Base-by-base conservation (phyloP, 2,888 invertebrate species). In the Fissipunctia ypsillon region DNA sequence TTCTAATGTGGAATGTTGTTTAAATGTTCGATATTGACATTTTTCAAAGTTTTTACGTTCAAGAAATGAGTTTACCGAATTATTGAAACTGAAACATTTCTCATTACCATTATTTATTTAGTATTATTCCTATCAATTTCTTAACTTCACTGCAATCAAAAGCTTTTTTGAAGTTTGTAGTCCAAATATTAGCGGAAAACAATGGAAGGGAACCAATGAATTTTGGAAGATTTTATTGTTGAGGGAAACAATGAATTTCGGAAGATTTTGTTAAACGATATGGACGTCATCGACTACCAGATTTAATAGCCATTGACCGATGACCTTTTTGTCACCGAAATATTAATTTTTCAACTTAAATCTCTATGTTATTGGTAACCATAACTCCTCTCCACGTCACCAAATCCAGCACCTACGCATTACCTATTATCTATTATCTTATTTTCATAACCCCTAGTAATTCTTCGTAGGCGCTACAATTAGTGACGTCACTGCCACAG, bases 401-500 rank as follows among this genome's bases (percentile, higher is more conserved):
- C 9, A 61, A 69, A 75, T 50, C 48, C 14, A 19, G 38, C 28
- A 3, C 72, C 72, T 28, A 63, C 71, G 43, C 67, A 16, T 38
- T 25, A 70, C 50, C n/a, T n/a, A n/a, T n/a, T 5, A 38, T 7
- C 19, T 48, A 45, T 52, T 72, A 65, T 69, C 45, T 70, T 70
- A 45, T 79, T 67, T 76, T 35, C 56, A 60, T 65, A 72, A 57
- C 67, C 9, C 56, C 68, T 64, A 77, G 73, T 69, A 57, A 57
- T 81, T 69, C 64, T 57, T 59, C 25, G 83, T 78, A 74, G 74
- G 76, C 73, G 71, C 64, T 73, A 79, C 69, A 81, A 70, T 84
- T n/a, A 60, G 71, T 84, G 83, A 83, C 84, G 81, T 71, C 74
- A 75, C 25, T 22, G 0, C 38, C n/a, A 48, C 69, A 77, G 70